Conservation (phyloP, 2,113 vertebrate genomes). For the Notarius lentiginosus region DNA sequence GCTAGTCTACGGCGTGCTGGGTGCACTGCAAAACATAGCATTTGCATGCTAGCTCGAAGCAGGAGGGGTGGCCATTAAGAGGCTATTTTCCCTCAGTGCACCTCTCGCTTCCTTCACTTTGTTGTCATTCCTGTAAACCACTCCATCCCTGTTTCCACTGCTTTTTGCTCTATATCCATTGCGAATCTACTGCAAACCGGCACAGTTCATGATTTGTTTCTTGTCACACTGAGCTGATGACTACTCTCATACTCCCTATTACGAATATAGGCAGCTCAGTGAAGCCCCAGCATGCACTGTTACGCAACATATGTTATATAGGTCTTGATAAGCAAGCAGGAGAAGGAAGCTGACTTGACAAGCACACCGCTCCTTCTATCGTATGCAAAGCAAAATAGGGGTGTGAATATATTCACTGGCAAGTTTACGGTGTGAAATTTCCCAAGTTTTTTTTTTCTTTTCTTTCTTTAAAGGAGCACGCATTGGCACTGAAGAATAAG, state of each 20-base stretch:
- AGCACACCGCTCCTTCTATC: slow-evolving; percentile 42
- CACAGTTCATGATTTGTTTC: slow-evolving; percentile 65
- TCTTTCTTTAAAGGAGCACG: background rate
- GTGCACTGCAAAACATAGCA: slow-evolving; percentile 27
- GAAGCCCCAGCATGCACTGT: slow-evolving; percentile 59
- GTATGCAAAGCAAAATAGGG: slow-evolving; percentile 14
- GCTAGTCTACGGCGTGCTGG: slow-evolving; percentile 41
- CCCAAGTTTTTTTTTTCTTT: background rate
- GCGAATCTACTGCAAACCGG: slow-evolving; percentile 70
- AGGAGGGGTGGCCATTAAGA: slow-evolving; percentile 37
- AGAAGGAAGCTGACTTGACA: slow-evolving; percentile 50
- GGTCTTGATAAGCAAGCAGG: slow-evolving; percentile 66
- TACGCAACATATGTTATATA: slow-evolving; percentile 68
- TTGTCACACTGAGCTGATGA: slow-evolving; percentile 68
- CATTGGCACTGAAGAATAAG: slow-evolving; percentile 4
- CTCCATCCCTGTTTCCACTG: slow-evolving; percentile 69
- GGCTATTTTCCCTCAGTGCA: slow-evolving; percentile 28
- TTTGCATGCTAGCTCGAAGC: slow-evolving; percentile 27
- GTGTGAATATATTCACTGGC: slow-evolving; percentile 53
- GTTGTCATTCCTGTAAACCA: slow-evolving; percentile 49
- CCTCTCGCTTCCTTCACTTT: slow-evolving; percentile 32
- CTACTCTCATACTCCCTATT: slow-evolving; percentile 69
- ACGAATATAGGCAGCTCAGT: slow-evolving; percentile 64
- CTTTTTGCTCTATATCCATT: slow-evolving; percentile 72
- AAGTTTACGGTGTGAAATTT: slow-evolving; percentile 37